Conservation (phyloP, 2,888 invertebrate species). For the Drosophila lacicola region DNA sequence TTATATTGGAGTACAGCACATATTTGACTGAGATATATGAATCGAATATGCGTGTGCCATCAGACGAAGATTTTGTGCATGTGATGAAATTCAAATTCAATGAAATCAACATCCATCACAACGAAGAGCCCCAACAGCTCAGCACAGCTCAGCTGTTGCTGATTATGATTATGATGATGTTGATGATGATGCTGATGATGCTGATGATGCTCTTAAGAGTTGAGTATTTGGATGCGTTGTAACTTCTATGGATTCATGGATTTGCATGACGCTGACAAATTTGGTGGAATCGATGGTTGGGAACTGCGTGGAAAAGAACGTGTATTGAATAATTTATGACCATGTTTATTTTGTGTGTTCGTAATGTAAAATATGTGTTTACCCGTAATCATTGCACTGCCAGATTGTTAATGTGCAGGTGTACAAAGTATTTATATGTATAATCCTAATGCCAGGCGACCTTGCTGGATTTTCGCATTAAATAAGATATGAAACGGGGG, state of each 20-base stretch:
- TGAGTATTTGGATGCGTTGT: conserved; percentile 5
- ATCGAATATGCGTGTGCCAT: conserved; percentile 17
- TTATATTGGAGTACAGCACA: conserved; percentile 9
- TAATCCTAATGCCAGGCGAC: conserved; percentile 8
- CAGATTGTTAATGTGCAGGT: conserved; percentile 42
- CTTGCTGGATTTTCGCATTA: conserved; percentile 24
- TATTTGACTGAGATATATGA: conserved; percentile 19
- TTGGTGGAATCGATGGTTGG: conserved; percentile 13
- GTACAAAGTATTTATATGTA: conserved; percentile 6
- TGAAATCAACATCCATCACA: conserved; percentile 45
- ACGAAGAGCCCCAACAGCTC: not conserved
- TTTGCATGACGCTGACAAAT: conserved; percentile 52
- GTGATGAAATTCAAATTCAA: conserved; percentile 55
- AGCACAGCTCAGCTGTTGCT: not conserved
- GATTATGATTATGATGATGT: not conserved
- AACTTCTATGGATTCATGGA: conserved; percentile 4
- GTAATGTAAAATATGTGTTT: conserved; percentile 42
- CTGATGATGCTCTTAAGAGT: conserved; percentile 5
- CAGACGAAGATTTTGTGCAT: not conserved
- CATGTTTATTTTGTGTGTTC: conserved; percentile 26
- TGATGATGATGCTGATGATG: conserved; percentile 3
- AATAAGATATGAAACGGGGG: conserved; percentile 43
- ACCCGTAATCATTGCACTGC: conserved; percentile 54
- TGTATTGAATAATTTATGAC: conserved; percentile 55
- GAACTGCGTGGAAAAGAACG: conserved; percentile 2